These are phyloP conservation scores for Eulithis testata DNA, from an alignment of 2,888 invertebrate genomes.

Conservation along the genomic window DNA sequence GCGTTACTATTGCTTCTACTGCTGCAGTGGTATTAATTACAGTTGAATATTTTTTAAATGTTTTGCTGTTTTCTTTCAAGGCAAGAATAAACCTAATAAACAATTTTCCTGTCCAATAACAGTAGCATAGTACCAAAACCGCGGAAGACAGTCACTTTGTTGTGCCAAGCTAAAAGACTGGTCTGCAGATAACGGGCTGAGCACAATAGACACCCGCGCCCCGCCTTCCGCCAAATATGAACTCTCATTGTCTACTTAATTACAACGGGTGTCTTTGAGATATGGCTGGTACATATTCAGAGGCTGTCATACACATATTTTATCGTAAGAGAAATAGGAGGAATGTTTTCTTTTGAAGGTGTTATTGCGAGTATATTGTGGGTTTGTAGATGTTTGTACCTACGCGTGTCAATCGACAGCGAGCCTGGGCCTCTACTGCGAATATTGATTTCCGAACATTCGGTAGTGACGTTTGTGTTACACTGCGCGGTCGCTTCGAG, in stretches of 20 bases:
- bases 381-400: constrained; percentile 37
- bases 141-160: constrained; percentile 62
- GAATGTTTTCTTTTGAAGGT: constrained; percentile 64
- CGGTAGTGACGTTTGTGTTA: too few relatives aligned
- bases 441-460: too few relatives aligned
- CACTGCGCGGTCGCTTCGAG: too few relatives aligned
- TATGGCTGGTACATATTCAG: constrained; percentile 72
- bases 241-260: constrained; percentile 82
- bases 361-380: constrained; percentile 53
- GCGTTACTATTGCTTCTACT: too few relatives aligned
- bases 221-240: constrained; percentile 74
- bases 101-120: constrained; percentile 54
- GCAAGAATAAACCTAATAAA: constrained; percentile 25
- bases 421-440: too few relatives aligned
- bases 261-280: constrained; percentile 78
- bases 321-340: constrained; percentile 55
- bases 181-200: constrained; percentile 73
- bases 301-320: constrained; percentile 78
- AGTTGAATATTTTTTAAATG: too few relatives aligned
- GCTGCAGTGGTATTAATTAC: too few relatives aligned
- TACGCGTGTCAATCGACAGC: constrained; percentile 48
- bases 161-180: constrained; percentile 74
- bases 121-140: constrained; percentile 51
- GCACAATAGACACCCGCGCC: constrained; percentile 65
- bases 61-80: not conserved